These are phyloP conservation scores for Lasius fuliginosus DNA, from an alignment of 2,888 invertebrate genomes.

Conservation along the genomic window DNA sequence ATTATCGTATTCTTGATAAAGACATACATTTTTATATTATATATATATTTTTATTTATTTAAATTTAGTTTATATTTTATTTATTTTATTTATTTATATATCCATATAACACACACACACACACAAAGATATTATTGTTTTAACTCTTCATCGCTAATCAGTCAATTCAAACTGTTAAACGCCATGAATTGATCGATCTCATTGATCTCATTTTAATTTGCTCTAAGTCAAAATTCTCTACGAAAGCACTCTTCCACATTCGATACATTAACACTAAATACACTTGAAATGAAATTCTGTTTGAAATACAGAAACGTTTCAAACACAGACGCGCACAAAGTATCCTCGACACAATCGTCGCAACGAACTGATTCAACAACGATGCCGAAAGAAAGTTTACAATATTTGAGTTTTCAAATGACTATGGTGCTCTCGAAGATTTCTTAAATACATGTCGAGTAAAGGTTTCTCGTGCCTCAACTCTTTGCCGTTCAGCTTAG, in stretches of 20 bases:
- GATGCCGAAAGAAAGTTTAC: slow-evolving; percentile 34
- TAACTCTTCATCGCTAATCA: background rate
- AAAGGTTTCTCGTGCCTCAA: slow-evolving; percentile 73
- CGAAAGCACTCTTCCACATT: background rate
- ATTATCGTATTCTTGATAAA: background rate
- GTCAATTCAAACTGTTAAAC: background rate
- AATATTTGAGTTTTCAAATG: slow-evolving; percentile 41
- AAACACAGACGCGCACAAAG: background rate
- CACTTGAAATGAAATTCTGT: background rate
- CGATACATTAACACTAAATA: too few relatives aligned
- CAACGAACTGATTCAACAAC: slow-evolving; percentile 10
- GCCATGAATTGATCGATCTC: background rate
- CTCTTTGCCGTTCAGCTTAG: slow-evolving; percentile 84
- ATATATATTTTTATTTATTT: too few relatives aligned
- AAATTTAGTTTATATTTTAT: too few relatives aligned
- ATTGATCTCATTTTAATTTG: background rate
- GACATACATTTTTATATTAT: background rate
- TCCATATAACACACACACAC: background rate
- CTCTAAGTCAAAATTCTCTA: background rate
- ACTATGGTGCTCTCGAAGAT: slow-evolving; percentile 17
- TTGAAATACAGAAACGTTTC: background rate
- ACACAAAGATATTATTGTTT: background rate
- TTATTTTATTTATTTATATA: too few relatives aligned
- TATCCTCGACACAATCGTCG: background rate
- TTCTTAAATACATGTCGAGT: slow-evolving; percentile 67